phyloP scores from a whole-genome alignment of 2,888 invertebrate species.

The Calephelis perditalis region DNA sequence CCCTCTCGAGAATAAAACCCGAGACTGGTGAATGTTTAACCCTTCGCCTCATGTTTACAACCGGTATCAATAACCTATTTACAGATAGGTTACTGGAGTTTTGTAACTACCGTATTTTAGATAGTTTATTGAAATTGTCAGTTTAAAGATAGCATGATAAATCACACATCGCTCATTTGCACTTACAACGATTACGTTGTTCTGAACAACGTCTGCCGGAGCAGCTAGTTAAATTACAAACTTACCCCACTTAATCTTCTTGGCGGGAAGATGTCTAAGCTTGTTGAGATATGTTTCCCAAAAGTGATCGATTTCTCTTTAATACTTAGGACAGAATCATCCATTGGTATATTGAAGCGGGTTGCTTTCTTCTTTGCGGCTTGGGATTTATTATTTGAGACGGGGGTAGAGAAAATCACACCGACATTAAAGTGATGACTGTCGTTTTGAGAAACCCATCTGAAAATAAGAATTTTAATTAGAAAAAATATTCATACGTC shows the following conservation, averaged over 20 bases:
- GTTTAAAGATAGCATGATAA: too few species aligned
- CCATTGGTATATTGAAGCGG: slow-evolving; percentile 79
- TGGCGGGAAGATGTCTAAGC: slow-evolving; percentile 73
- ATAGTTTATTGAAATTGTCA: too few species aligned
- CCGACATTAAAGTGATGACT: slow-evolving; percentile 78
- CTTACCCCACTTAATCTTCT: slow-evolving; percentile 66
- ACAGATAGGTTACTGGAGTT: too few species aligned
- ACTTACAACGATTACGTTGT: too few species aligned
- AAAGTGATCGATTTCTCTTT: slow-evolving; percentile 64
- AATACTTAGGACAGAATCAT: slow-evolving; percentile 53
- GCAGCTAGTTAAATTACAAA: background rate
- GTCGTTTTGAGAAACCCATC: slow-evolving; percentile 80
- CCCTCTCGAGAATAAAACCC: too few species aligned
- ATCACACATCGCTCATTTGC: too few species aligned
- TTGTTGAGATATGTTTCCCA: slow-evolving; percentile 66
- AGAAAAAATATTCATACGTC: too few species aligned
- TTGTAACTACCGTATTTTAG: too few species aligned
- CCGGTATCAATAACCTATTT: too few species aligned
- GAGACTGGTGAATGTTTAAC: too few species aligned
- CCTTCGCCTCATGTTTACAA: too few species aligned
- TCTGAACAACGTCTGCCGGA: too few species aligned
- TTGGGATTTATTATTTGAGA: slow-evolving; percentile 63
- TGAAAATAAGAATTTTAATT: slow-evolving; percentile 31
- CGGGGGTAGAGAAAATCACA: slow-evolving; percentile 90
- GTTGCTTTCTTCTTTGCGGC: slow-evolving; percentile 76